These are phyloP conservation scores for Archocentrus centrarchus DNA, from an alignment of 2,113 vertebrate species.

Conservation along the genomic window DNA sequence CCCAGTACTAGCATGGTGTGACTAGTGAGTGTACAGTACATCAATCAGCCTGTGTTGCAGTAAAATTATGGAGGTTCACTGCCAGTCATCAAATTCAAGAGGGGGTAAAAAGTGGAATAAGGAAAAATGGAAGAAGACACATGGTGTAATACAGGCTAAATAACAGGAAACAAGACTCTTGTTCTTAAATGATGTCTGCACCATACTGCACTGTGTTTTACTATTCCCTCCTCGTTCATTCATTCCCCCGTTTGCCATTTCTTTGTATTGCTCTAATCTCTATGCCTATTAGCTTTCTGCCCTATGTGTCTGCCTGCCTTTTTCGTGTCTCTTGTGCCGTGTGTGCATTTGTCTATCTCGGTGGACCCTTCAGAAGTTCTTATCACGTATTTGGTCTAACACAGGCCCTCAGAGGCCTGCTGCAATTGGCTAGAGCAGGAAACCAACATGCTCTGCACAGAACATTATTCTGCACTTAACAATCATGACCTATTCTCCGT, in stretches of 20 bases:
- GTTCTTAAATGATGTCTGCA: not conserved
- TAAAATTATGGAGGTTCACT: not conserved
- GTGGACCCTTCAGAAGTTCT: conserved; percentile 32
- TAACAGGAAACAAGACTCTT: not conserved
- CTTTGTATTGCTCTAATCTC: conserved; percentile 1
- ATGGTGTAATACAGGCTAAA: not conserved
- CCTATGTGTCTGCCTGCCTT: not conserved
- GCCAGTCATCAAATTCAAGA: not conserved
- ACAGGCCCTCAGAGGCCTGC: conserved; percentile 28
- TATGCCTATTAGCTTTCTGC: not conserved
- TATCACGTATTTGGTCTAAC: conserved; percentile 44
- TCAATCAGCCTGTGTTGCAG: not conserved
- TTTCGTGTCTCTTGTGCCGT: not conserved
- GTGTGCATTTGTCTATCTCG: not conserved
- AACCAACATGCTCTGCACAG: conserved; percentile 16
- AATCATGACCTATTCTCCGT: conserved; percentile 29
- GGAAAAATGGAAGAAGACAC: not conserved
- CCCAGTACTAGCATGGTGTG: not conserved
- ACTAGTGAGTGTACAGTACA: too few relatives aligned
- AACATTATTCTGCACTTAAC: conserved; percentile 28
- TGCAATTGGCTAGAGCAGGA: conserved; percentile 46
- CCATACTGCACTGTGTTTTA: not conserved
- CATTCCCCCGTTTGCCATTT: not conserved
- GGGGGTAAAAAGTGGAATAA: not conserved
- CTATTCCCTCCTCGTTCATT: not conserved